A percentile compares a stretch with the other conserved stretches of the same genome.
These are phyloP conservation scores for Streblospio benedicti DNA, from an alignment of 1,140 invertebrate species.

Conservation along the genomic window DNA sequence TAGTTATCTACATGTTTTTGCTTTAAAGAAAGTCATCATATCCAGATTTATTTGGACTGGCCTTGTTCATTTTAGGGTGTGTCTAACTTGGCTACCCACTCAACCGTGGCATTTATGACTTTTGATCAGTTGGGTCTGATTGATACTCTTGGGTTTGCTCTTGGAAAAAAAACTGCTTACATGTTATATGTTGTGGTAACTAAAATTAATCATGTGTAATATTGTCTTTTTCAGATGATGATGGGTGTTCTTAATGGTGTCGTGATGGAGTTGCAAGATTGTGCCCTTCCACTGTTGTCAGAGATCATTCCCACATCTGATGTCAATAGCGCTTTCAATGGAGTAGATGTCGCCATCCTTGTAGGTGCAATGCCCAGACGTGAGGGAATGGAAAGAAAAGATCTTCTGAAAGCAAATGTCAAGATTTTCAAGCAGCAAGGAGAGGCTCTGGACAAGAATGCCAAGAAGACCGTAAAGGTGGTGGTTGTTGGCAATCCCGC, in stretches of 20 bases:
- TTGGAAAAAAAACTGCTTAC: too few relatives aligned
- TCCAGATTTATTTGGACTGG: too few relatives aligned
- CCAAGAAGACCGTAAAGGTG: slow-evolving; percentile 86
- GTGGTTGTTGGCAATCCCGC: slow-evolving; percentile 98
- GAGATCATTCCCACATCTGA: slow-evolving; percentile 80
- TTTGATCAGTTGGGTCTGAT: too few relatives aligned
- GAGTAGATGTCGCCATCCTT: slow-evolving; percentile 94
- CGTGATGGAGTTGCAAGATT: slow-evolving; percentile 93
- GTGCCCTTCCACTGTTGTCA: slow-evolving; percentile 82
- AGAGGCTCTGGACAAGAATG: slow-evolving; percentile 80
- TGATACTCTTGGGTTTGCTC: too few relatives aligned
- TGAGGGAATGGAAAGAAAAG: slow-evolving; percentile 98
- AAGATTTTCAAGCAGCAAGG: slow-evolving; percentile 96
- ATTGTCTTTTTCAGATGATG: slow-evolving; percentile 81
- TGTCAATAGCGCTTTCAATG: slow-evolving; percentile 81
- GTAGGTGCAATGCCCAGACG: slow-evolving; percentile 97
- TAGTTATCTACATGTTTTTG: too few relatives aligned
- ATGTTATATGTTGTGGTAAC: too few relatives aligned
- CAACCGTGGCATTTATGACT: too few relatives aligned
- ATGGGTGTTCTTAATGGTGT: slow-evolving; percentile 90
- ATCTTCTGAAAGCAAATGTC: slow-evolving; percentile 89
- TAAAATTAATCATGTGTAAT: too few relatives aligned
- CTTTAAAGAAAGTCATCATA: too few relatives aligned
- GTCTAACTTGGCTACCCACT: too few relatives aligned
- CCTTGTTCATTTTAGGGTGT: too few relatives aligned